A percentile compares a stretch with the other conserved stretches of the same genome.
Conservation (phyloP, 2,797 vertebrate species). For the Gallinago solitaria region DNA sequence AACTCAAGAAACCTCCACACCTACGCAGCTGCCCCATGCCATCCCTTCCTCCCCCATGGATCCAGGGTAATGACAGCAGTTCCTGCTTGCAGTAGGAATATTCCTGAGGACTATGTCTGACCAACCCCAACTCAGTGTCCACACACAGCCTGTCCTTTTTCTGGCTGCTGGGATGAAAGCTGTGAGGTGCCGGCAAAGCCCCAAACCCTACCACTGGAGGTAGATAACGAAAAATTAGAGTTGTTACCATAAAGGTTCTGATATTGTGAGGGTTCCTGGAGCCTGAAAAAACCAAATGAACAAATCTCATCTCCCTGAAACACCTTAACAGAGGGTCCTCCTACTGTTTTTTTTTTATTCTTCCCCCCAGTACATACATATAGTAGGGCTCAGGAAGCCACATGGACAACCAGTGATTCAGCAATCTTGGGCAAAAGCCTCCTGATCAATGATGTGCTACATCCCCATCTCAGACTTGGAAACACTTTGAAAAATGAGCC, state of each 20-base stretch:
- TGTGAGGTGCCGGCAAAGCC: neutral
- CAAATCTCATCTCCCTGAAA: neutral
- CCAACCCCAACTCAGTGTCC: neutral
- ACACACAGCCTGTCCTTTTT: neutral
- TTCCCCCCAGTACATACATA: neutral
- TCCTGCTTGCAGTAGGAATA: neutral
- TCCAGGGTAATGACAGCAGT: neutral
- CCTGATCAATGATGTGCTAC: neutral
- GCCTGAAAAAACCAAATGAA: neutral
- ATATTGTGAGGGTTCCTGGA: neutral
- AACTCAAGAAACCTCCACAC: neutral
- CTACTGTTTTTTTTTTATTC: neutral
- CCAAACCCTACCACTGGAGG: neutral
- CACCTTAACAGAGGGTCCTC: neutral
- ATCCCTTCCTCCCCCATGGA: neutral
- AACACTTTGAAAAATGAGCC: conserved; percentile 28
- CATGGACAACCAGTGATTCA: neutral
- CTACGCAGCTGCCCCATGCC: neutral
- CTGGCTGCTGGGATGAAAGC: neutral
- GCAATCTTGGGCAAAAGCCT: neutral
- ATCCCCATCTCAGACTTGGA: accelerated
- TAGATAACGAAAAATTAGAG: neutral
- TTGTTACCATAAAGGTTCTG: neutral
- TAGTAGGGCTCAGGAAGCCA: neutral
- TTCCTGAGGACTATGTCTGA: neutral